A percentile compares a stretch with the other conserved stretches of the same genome.
Conservation (phyloP, 2,888 invertebrate species). For the Melanostoma scalare region DNA sequence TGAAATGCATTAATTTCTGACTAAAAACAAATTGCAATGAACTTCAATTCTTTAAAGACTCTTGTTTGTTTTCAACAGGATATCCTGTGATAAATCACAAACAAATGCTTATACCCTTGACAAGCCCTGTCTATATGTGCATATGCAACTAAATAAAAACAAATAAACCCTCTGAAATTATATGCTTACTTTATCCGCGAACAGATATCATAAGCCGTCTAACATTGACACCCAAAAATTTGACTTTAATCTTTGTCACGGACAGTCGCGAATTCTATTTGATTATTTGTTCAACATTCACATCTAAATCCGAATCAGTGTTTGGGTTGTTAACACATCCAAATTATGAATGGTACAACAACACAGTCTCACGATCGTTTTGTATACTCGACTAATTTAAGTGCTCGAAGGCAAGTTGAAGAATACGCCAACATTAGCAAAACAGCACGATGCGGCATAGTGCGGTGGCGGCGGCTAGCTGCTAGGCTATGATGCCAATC, state of each 20-base stretch:
- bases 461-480: too few relatives aligned
- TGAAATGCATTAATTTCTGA: too few relatives aligned
- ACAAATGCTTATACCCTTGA: too few relatives aligned
- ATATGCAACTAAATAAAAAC: too few relatives aligned
- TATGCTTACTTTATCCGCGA: too few relatives aligned
- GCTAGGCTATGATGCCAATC: neutral
- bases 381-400: constrained; percentile 25
- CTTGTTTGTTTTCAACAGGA: too few relatives aligned
- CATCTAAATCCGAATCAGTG: constrained; percentile 20
- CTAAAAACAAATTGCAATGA: too few relatives aligned
- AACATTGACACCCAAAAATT: constrained; percentile 5
- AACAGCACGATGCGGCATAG: too few relatives aligned
- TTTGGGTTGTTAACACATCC: constrained; percentile 20
- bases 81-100: too few relatives aligned
- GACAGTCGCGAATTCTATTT: constrained; percentile 4
- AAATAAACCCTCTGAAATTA: too few relatives aligned
- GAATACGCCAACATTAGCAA: neutral
- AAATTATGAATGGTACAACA: constrained; percentile 11
- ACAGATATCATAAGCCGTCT: neutral
- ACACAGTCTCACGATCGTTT: constrained; percentile 16
- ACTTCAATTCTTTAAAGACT: too few relatives aligned
- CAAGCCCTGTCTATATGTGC: too few relatives aligned
- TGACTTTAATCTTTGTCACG: neutral
- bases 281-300: constrained; percentile 4
- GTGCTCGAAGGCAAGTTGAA: neutral